Conservation (phyloP, 2,888 invertebrate genomes). For the Ecdyonurus torrentis region DNA sequence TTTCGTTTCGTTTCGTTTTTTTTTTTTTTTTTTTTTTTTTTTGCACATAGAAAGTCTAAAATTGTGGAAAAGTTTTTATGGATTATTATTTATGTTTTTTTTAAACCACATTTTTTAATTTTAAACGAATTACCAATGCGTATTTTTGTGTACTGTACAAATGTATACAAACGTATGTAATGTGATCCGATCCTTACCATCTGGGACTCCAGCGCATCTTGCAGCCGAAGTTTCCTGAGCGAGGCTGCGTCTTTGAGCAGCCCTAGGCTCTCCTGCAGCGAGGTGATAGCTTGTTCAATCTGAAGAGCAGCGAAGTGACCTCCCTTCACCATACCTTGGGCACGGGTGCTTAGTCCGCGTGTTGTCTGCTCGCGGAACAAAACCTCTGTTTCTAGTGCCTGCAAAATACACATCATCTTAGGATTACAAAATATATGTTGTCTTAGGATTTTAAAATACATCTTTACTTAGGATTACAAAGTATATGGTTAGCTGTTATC, state of each 20-base stretch:
- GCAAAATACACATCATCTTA: too few species aligned
- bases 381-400: slow-evolving; percentile 73
- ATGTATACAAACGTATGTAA: neutral
- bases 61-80: too few species aligned
- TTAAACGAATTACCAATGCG: too few species aligned
- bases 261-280: slow-evolving; percentile 50
- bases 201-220: slow-evolving; percentile 70
- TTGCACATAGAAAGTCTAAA: too few species aligned
- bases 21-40: too few species aligned
- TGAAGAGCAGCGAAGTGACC: slow-evolving; percentile 70
- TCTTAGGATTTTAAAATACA: neutral
- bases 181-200: slow-evolving; percentile 37
- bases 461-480: too few species aligned
- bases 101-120: too few species aligned
- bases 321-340: slow-evolving; percentile 59
- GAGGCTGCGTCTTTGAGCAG: slow-evolving; percentile 56
- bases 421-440: neutral
- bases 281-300: slow-evolving; percentile 48
- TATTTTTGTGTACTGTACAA: too few species aligned
- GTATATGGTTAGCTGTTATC: too few species aligned
- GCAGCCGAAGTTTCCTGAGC: slow-evolving; percentile 49
- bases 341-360: slow-evolving; percentile 51
- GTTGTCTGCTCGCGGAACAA: slow-evolving; percentile 74
- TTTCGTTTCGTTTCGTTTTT: too few species aligned
- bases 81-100: too few species aligned